Percentiles rank a stretch among this genome's conserved stretches.
These are phyloP conservation scores for Tychaedon coryphoeus DNA, from an alignment of 2,113 vertebrate genomes.

Conservation along the genomic window DNA sequence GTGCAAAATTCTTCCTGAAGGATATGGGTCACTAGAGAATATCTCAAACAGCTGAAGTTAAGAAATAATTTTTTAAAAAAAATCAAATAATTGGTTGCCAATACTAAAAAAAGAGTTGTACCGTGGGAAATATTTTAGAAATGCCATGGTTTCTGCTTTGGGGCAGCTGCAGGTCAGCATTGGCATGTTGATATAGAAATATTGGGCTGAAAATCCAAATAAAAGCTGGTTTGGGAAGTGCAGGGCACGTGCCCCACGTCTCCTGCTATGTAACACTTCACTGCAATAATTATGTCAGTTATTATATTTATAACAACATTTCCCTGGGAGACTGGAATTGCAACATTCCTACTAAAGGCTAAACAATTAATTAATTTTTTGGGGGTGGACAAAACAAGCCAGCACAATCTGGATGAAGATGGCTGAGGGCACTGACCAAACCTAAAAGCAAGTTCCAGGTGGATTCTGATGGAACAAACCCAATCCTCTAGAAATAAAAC, in stretches of 20 bases:
- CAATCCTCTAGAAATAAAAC: neutral
- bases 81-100: neutral
- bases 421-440: neutral
- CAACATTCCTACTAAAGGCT: slow-evolving; percentile 52
- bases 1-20: neutral
- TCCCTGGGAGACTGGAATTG: slow-evolving; percentile 40
- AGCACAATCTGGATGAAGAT: neutral
- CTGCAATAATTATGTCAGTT: neutral
- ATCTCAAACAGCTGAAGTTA: neutral
- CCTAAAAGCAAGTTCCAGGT: neutral
- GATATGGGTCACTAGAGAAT: neutral
- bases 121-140: neutral
- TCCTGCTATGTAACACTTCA: neutral
- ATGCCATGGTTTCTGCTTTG: neutral
- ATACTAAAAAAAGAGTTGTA: neutral
- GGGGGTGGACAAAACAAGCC: neutral
- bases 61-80: neutral
- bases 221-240: neutral
- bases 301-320: slow-evolving; percentile 24
- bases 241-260: neutral
- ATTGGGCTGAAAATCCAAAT: neutral
- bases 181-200: neutral
- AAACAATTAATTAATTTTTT: neutral
- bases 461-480: neutral
- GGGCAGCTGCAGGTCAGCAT: neutral